These are phyloP conservation scores for Sinosuthora webbiana DNA, from an alignment of 2,113 vertebrate species.

Conservation along the genomic window DNA sequence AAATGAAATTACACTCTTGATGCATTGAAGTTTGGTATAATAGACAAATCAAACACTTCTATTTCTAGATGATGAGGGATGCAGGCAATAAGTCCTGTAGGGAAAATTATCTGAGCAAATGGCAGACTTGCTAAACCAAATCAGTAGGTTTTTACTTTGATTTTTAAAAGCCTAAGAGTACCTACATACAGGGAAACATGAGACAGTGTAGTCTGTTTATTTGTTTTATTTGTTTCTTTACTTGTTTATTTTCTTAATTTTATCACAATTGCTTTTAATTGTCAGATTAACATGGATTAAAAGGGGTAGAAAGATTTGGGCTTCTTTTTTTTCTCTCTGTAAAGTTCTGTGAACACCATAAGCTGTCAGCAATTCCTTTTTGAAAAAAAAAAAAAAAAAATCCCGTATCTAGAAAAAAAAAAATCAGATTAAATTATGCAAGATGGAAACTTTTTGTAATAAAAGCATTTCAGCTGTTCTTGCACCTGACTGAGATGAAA, in stretches of 20 bases:
- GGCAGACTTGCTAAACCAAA: background rate
- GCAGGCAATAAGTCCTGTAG: background rate
- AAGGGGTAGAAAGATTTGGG: background rate
- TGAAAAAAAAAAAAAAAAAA: background rate
- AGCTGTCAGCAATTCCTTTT: background rate
- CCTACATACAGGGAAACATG: background rate
- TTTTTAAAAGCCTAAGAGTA: background rate
- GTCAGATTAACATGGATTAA: background rate
- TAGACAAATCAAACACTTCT: background rate
- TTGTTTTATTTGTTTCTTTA: background rate
- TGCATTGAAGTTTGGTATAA: background rate
- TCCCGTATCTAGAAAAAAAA: background rate
- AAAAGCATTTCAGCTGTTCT: conserved; percentile 15
- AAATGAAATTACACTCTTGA: background rate
- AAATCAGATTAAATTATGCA: background rate
- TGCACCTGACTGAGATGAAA: background rate
- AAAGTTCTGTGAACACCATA: background rate
- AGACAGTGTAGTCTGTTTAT: background rate
- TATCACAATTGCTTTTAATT: background rate
- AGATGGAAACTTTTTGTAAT: background rate
- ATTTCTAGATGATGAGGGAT: background rate
- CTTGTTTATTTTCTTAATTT: background rate
- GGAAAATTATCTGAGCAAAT: background rate
- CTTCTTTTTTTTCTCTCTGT: background rate
- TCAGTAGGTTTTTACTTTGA: background rate